These are phyloP conservation scores for Trichonephila clavata DNA, from an alignment of 1,140 invertebrate species.

Conservation along the genomic window DNA sequence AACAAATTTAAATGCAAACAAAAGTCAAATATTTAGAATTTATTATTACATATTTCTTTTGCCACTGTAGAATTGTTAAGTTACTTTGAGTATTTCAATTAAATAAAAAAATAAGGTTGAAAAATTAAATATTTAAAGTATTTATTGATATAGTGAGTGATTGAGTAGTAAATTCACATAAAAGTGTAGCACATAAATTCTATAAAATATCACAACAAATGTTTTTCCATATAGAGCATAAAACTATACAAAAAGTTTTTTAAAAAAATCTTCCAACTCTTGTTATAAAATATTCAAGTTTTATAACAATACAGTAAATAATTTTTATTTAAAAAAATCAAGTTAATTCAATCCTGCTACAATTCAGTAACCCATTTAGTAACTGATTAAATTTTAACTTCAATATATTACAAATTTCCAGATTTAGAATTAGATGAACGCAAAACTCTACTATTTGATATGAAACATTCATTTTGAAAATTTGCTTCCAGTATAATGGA, in stretches of 20 bases:
- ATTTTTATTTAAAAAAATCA: not conserved
- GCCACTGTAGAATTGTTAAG: too few species aligned
- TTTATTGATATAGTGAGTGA: too few species aligned
- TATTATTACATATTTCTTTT: too few species aligned
- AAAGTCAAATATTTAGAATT: not conserved
- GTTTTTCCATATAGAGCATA: not conserved
- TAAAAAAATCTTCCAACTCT: not conserved
- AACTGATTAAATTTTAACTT: not conserved
- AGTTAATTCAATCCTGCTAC: not conserved
- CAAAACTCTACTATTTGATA: not conserved
- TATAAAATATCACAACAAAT: not conserved
- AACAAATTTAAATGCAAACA: not conserved
- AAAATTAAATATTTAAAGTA: too few species aligned
- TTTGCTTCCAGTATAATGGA: not conserved
- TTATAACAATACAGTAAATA: not conserved
- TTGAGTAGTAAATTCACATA: too few species aligned
- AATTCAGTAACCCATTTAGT: not conserved
- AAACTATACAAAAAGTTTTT: not conserved
- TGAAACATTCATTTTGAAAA: not conserved
- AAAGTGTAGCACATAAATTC: too few species aligned
- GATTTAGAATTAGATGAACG: not conserved
- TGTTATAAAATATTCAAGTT: not conserved
- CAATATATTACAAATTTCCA: not conserved
- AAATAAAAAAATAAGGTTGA: too few species aligned
- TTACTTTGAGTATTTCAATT: too few species aligned